Percentiles rank a stretch among this genome's conserved stretches.
Conservation (phyloP, 2,797 vertebrate genomes). For the Sternotherus odoratus region DNA sequence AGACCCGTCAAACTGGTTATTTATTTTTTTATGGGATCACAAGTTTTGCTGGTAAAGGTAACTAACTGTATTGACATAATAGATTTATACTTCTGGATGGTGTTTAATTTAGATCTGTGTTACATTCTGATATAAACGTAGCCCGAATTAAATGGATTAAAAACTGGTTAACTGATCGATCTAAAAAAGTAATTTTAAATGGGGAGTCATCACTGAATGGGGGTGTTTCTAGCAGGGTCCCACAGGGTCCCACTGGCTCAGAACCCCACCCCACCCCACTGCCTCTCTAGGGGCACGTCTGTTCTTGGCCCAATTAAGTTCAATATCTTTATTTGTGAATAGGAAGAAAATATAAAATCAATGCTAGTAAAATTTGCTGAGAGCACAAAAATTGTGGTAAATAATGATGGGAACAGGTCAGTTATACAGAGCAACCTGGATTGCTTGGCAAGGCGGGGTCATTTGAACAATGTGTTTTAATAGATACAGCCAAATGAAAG, state of each 20-base stretch:
- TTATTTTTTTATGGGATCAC: background rate
- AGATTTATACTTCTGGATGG: background rate
- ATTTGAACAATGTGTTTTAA: background rate
- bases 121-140: background rate
- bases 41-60: background rate
- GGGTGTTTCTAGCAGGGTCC: background rate
- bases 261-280: too few relatives aligned
- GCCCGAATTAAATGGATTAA: background rate
- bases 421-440: background rate
- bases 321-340: background rate
- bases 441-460: background rate
- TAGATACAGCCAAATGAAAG: accelerated
- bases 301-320: accelerated
- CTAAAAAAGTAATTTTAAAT: background rate
- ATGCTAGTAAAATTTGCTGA: constrained; percentile 10
- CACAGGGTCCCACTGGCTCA: too few relatives aligned
- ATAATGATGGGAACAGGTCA: constrained; percentile 41
- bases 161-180: background rate
- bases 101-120: background rate
- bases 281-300: too few relatives aligned
- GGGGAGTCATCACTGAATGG: background rate
- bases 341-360: accelerated
- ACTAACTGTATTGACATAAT: background rate
- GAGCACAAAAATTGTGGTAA: background rate
- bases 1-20: accelerated